Evolutionary conservation across 2,797 vertebrate genomes (phyloP), one percentile per base, ranked within the genome.

Genomic region (Antennarius maculatus): DNA sequence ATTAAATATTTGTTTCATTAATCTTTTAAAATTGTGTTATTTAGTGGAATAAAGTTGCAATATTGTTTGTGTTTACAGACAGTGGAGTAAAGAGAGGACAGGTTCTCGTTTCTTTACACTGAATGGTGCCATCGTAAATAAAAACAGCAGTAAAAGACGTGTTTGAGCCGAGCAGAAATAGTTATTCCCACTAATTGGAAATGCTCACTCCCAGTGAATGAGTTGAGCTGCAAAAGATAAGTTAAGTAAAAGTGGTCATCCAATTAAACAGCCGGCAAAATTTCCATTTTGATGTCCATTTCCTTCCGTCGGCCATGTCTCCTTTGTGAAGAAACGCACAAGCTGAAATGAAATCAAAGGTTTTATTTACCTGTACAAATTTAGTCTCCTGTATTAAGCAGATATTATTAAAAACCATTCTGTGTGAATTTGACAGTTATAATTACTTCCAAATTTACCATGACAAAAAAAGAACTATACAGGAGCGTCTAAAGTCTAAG

Each of bases 311-410:
- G 85, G 77, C 85, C 85, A 72, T 76, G 81, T 86, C 77, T 87
- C 91, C 86, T 95, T 94, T 94, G 91, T 93, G 86, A 89, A 86
- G 71, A 86, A 88, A 92, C 88, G 88, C 88, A 92, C 89, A 71
- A 80, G 86, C 89, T 84, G 84, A 92, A 93, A 92, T 92, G 88
- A 92, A 93, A 93, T 94, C 92, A 92, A 91, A 92, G 90, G 84
- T 87, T 91, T 89, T 88, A 91, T 93, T 91, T 92, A 93, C 92
- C 90, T 91, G 84, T 64, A 84, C 77, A 89, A 92, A 92, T 90
- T 77, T 78, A 74, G 72, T 80, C 82, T 27, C 70, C 89, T 91
- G 93, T 90, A 80, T 89, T 83, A 84, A 69, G 86, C 80, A 92
- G 93, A 94, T 94, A 94, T 75, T 70, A 71, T 68, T 80, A 71